These are phyloP conservation scores for Drosophila imparisetae DNA, from an alignment of 2,888 invertebrate genomes.

Conservation along the genomic window DNA sequence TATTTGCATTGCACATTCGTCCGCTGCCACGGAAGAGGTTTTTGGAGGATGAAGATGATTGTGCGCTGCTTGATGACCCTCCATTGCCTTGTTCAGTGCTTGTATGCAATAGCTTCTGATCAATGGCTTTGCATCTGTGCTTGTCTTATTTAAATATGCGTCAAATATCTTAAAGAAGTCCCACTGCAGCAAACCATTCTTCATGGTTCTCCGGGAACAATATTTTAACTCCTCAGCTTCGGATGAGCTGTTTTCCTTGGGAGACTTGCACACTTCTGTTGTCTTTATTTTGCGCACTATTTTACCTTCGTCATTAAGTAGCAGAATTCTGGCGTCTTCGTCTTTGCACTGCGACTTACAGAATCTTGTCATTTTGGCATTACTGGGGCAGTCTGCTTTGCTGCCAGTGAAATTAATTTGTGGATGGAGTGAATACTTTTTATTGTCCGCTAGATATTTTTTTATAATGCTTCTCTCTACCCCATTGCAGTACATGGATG, in stretches of 20 bases:
- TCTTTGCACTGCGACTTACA: background rate
- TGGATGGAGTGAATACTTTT: background rate
- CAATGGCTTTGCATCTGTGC: conserved; percentile 25
- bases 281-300: background rate
- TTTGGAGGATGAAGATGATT: background rate
- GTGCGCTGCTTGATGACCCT: background rate
- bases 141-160: background rate
- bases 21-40: conserved; percentile 13
- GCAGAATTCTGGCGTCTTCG: conserved; percentile 17
- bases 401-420: background rate
- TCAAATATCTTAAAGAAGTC: conserved; percentile 53
- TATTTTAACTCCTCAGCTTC: conserved; percentile 2
- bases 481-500: conserved; percentile 20
- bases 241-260: background rate
- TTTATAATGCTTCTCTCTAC: background rate
- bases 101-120: conserved; percentile 41
- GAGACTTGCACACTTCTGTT: background rate
- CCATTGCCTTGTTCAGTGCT: conserved; percentile 22
- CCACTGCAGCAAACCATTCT: conserved; percentile 24
- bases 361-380: background rate
- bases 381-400: background rate
- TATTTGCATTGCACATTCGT: conserved; percentile 11
- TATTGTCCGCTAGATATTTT: background rate
- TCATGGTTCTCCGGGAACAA: conserved; percentile 8
- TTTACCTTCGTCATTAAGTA: background rate